phyloP scores from a whole-genome alignment of 2,113 vertebrate genomes.

The Loxodonta africana region DNA sequence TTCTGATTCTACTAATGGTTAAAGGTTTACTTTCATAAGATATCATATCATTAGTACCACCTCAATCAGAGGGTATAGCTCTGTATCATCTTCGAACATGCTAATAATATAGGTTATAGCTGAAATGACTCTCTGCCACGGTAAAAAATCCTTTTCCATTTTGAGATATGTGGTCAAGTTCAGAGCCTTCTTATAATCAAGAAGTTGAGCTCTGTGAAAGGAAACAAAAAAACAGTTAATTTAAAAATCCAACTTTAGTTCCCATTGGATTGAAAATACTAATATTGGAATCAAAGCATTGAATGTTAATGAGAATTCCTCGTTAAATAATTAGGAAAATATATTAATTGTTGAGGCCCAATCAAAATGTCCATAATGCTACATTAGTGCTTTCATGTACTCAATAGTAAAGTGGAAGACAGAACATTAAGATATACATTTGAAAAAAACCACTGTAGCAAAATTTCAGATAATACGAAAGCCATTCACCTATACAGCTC shows the following conservation, averaged over 20 bases:
- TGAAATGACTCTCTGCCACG: constrained; percentile 92
- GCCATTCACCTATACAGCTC: not conserved
- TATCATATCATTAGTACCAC: constrained; percentile 83
- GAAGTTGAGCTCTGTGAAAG: constrained; percentile 90
- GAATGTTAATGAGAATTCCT: constrained; percentile 34
- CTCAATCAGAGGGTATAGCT: constrained; percentile 92
- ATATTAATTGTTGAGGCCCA: not conserved
- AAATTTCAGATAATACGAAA: constrained; percentile 59
- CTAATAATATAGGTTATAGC: constrained; percentile 91
- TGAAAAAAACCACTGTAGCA: constrained; percentile 22
- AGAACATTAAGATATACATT: not conserved
- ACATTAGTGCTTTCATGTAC: not conserved
- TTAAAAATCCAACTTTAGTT: constrained; percentile 39
- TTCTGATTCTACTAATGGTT: not conserved
- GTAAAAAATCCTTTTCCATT: constrained; percentile 91
- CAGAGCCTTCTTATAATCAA: constrained; percentile 91
- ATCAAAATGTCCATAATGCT: constrained; percentile 7
- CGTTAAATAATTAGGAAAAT: constrained; percentile 40
- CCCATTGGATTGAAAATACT: not conserved
- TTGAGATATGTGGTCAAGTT: constrained; percentile 93
- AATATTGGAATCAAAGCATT: not conserved
- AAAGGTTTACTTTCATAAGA: not conserved
- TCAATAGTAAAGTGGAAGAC: not conserved
- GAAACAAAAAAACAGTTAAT: constrained; percentile 59
- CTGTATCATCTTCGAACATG: constrained; percentile 92